Evolutionary conservation across 1,140 invertebrate genomes (phyloP), one percentile per base, ranked within the genome.

Genomic region (Heliconius nattereri): DNA sequence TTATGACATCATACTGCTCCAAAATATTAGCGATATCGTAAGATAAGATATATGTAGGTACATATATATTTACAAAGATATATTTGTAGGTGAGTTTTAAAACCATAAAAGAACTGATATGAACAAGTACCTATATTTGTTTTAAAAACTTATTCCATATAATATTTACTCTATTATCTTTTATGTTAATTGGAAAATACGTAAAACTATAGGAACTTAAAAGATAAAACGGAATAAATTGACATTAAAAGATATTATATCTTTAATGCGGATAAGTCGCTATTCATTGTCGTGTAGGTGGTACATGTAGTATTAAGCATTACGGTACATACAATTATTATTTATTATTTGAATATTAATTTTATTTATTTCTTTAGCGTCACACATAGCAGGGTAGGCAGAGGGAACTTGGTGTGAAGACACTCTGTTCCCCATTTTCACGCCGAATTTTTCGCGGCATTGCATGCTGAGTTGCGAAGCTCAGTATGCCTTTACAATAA

Each of bases 11-110:
- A 66, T 26, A 29, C 16, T 13, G 60, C 60, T 66, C 20, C 26
- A 77, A 81, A 79, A 78, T 71, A 57, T 76, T 32, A 71, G 49
- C 32, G 76, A 73, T 75, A 80, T 79, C 29, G 52, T 66, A 29
- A 79, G 83, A 85, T 85, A 85, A 85, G 84, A 85, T 83, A 57
- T 57, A 57, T n/a, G 20, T 57, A 29, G 54, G 7, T n/a, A 57
- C n/a, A n/a, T 57, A 57, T 57, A 57, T 23, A 7, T 9, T n/a
- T 52, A 52, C 16, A 9, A 7, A 57, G 9, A 23, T 83, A 70
- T 78, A 49, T 73, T 16, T 32, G 40, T 84, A 79, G 73, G 78
- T 81, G 73, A 20, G 20, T 73, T 76, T 66, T 73, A 73, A 71
- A 76, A 76, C 54, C 37, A 80, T 80, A 73, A 60, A 80, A 74